Evolutionary conservation across 2,888 invertebrate genomes (phyloP), one percentile per base, ranked within the genome.

Genomic region (Heliconius erato): DNA sequence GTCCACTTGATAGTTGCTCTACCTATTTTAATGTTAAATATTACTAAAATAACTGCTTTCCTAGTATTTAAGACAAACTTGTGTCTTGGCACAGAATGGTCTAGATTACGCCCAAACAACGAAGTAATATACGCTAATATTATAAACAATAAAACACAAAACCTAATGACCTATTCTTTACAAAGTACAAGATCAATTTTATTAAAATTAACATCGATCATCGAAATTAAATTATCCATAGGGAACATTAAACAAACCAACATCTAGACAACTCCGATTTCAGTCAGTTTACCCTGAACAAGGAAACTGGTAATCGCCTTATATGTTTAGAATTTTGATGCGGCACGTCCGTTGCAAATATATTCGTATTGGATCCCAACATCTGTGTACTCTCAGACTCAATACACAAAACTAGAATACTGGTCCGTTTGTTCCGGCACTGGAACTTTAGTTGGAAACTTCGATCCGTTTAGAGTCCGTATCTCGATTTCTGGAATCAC

Each of bases 361-460:
- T 67, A 78, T 78, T 78, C 78, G 78, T 35, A 74, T 80, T 77
- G 67, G 28, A 71, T 65, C 28, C 35, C 79, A 65, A 82, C 83
- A 82, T 84, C 82, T 84, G 82, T 82, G 77, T 79, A 74, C 83
- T 84, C 80, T 44, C 65, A 79, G 79, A 81, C 79, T 72, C 80
- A 54, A 84, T 79, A 72, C 49, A 78, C 80, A 83, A 83, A 82
- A 80, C 77, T 82, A 81, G 83, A 79, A 81, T 79, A 74, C 68
- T 74, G 59, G 59, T 63, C 71, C 54, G 79, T 80, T 83, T 83
- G 85, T 83, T 80, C 83, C 84, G 78, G 82, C 79, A n/a, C 59
- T 76, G 23, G 68, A 80, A 84, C 77, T 83, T 85, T 72, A 80
- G 83, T 84, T 82, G 9, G 77, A 74, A 85, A 83, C 82, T 83